Conservation (phyloP, 2,888 invertebrate genomes). For the Orthosia gothica region DNA sequence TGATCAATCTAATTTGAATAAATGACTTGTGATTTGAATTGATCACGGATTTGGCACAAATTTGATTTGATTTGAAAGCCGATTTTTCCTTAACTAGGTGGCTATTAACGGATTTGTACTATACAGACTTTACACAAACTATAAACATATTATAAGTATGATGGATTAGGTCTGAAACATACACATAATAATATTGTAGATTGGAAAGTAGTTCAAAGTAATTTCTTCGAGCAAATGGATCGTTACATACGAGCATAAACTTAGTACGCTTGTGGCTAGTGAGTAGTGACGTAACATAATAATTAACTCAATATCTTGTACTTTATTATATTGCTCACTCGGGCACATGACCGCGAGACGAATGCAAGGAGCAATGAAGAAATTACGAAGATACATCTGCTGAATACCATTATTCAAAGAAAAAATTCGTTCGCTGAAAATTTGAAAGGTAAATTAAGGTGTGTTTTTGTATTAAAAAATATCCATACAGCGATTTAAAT, state of each 20-base stretch:
- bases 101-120: neutral
- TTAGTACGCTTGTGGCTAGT: constrained; percentile 39
- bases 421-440: neutral
- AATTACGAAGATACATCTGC: neutral
- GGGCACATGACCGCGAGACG: constrained; percentile 21
- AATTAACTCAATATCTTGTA: constrained; percentile 49
- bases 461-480: neutral
- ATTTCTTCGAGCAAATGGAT: constrained; percentile 46
- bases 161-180: constrained; percentile 32
- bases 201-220: constrained; percentile 56
- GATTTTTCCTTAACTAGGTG: neutral
- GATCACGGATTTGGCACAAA: too few relatives aligned
- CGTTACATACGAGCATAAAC: constrained; percentile 58
- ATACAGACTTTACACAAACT: constrained; percentile 10
- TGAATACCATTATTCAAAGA: neutral
- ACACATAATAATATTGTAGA: constrained; percentile 22
- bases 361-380: constrained; percentile 26
- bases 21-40: too few relatives aligned
- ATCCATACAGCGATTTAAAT: constrained; percentile 27
- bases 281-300: constrained; percentile 50
- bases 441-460: neutral
- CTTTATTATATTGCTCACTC: constrained; percentile 27
- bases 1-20: too few relatives aligned
- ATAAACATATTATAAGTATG: constrained; percentile 1
- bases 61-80: too few relatives aligned